These are phyloP conservation scores for Cricetomys ansorgei DNA, from an alignment of 2,113 vertebrate species.

Conservation along the genomic window DNA sequence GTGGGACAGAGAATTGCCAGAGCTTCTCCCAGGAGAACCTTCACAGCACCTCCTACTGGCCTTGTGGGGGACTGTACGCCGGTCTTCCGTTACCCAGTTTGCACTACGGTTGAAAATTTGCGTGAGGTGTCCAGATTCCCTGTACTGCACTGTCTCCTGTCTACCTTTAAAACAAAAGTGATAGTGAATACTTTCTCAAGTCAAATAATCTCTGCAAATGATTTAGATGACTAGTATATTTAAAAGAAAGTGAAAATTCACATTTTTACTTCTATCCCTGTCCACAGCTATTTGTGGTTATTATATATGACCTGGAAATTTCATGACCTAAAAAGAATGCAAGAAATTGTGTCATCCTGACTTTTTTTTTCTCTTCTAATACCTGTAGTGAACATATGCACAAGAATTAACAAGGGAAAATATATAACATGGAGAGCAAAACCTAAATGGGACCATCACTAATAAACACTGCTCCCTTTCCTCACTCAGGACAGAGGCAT, in stretches of 20 bases:
- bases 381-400: background rate
- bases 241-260: conserved; percentile 17
- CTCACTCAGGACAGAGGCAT: background rate
- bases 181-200: background rate
- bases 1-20: background rate
- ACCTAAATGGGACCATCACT: background rate
- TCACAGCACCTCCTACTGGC: background rate
- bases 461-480: background rate
- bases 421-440: background rate
- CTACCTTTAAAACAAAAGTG: background rate
- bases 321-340: background rate
- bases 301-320: background rate
- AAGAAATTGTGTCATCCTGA: background rate
- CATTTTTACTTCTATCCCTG: background rate
- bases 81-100: background rate
- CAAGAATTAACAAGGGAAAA: background rate
- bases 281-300: background rate
- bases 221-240: background rate
- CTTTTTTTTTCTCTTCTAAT: background rate
- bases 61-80: accelerated
- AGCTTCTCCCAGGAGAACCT: background rate
- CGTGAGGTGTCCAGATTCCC: background rate
- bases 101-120: background rate
- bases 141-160: background rate
- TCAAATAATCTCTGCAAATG: conserved; percentile 35